Conservation (phyloP, 2,113 vertebrate species). For the Macroglossus sobrinus region DNA sequence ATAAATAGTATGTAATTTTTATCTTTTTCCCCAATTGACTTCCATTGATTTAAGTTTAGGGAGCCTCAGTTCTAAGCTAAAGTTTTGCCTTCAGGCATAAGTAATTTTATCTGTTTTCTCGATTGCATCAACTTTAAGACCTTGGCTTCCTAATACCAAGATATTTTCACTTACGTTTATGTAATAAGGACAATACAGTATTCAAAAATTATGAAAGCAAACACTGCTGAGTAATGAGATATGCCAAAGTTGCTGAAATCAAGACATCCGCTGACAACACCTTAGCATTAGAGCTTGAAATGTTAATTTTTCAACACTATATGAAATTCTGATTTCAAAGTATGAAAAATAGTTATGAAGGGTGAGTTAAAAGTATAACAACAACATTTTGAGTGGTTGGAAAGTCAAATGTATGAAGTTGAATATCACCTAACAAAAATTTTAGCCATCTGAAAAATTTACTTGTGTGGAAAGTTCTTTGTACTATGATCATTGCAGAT, state of each 20-base stretch:
- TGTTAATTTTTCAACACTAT: not conserved
- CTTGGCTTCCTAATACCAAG: not conserved
- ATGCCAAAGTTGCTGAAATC: not conserved
- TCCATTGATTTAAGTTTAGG: not conserved
- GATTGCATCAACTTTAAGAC: not conserved
- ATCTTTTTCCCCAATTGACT: not conserved
- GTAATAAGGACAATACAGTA: not conserved
- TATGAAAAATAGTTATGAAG: not conserved
- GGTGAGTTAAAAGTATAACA: not conserved
- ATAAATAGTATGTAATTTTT: not conserved
- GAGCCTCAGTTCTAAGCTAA: not conserved
- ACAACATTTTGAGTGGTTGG: constrained; percentile 21
- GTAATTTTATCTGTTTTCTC: not conserved
- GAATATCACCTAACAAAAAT: constrained; percentile 5
- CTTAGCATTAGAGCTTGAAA: not conserved
- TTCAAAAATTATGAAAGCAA: not conserved
- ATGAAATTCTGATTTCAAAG: constrained; percentile 34
- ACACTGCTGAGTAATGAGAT: not conserved
- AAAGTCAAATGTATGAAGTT: constrained; percentile 21
- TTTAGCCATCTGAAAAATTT: constrained; percentile 15
- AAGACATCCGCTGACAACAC: not conserved
- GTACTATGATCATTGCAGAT: not conserved
- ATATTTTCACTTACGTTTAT: constrained; percentile 9
- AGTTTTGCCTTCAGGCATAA: not conserved
- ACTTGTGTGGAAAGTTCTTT: not conserved